Percentiles rank a stretch among this genome's conserved stretches.
These are phyloP conservation scores for Hippocampus mohnikei DNA, from an alignment of 2,113 vertebrate species.

Conservation along the genomic window DNA sequence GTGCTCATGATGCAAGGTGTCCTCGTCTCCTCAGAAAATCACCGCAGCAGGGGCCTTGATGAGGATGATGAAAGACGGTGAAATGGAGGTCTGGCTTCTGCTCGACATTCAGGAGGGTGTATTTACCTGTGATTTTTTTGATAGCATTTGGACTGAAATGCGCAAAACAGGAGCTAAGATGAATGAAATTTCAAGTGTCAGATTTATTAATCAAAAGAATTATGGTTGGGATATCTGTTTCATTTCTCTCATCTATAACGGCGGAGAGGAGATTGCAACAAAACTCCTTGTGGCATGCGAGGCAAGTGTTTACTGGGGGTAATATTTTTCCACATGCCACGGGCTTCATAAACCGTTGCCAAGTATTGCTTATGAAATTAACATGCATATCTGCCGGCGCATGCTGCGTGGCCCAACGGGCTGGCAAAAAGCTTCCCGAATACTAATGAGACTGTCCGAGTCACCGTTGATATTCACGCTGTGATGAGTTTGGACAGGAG, in stretches of 20 bases:
- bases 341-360: slow-evolving; percentile 20
- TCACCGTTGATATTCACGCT: slow-evolving; percentile 27
- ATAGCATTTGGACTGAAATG: slow-evolving; percentile 1
- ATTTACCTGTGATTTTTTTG: slow-evolving; percentile 41
- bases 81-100: slow-evolving; percentile 44
- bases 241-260: slow-evolving; percentile 21
- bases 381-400: slow-evolving; percentile 28
- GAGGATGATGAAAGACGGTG: slow-evolving; percentile 63
- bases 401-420: slow-evolving; percentile 21
- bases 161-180: slow-evolving; percentile 9
- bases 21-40: slow-evolving; percentile 32
- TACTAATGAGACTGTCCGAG: slow-evolving; percentile 28
- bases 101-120: slow-evolving; percentile 29
- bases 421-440: slow-evolving; percentile 22
- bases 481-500: slow-evolving; percentile 15
- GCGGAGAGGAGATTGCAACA: slow-evolving; percentile 7
- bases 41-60: slow-evolving; percentile 28
- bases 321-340: slow-evolving; percentile 19
- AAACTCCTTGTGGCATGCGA: slow-evolving; percentile 3
- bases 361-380: slow-evolving; percentile 48
- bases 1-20: slow-evolving; percentile 42
- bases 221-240: background rate
- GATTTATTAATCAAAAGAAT: background rate
- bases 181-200: background rate
- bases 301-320: slow-evolving; percentile 12